phyloP scores from a whole-genome alignment of 2,797 vertebrate genomes.

The Paramormyrops hopkinsi region DNA sequence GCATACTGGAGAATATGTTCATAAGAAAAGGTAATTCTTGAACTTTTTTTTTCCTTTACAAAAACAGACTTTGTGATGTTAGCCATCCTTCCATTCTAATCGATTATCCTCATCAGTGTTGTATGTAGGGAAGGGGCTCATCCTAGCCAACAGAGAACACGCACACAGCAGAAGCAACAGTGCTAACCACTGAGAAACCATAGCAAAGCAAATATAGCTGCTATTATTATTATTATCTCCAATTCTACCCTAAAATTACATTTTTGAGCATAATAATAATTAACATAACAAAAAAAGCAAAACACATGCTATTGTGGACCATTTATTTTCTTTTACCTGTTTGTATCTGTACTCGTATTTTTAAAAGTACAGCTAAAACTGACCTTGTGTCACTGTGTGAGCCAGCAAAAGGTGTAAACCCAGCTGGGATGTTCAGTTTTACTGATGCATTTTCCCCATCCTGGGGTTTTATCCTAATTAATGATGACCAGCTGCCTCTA shows the following conservation, averaged over 20 bases:
- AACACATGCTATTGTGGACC: neutral
- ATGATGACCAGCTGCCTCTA: conserved; percentile 7
- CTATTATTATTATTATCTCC: neutral
- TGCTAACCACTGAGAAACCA: neutral
- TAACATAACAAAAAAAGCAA: neutral
- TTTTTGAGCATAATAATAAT: neutral
- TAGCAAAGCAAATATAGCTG: neutral
- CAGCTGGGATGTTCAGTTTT: neutral
- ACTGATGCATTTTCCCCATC: neutral
- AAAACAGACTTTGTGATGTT: neutral
- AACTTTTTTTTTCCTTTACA: neutral
- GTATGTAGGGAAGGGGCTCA: neutral
- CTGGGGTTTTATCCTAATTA: conserved; percentile 10
- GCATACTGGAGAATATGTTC: conserved; percentile 1
- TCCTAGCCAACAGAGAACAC: neutral
- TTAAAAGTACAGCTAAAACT: neutral
- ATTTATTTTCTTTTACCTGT: neutral
- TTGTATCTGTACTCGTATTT: neutral
- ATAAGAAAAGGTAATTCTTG: neutral
- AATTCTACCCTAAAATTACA: neutral
- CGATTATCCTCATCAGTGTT: neutral
- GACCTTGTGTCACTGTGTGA: neutral
- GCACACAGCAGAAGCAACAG: neutral
- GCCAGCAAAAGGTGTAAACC: neutral
- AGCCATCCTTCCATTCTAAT: neutral